Percentiles rank a stretch among this genome's conserved stretches.
These are phyloP conservation scores for Takifugu flavidus DNA, from an alignment of 2,113 vertebrate species.

Conservation along the genomic window DNA sequence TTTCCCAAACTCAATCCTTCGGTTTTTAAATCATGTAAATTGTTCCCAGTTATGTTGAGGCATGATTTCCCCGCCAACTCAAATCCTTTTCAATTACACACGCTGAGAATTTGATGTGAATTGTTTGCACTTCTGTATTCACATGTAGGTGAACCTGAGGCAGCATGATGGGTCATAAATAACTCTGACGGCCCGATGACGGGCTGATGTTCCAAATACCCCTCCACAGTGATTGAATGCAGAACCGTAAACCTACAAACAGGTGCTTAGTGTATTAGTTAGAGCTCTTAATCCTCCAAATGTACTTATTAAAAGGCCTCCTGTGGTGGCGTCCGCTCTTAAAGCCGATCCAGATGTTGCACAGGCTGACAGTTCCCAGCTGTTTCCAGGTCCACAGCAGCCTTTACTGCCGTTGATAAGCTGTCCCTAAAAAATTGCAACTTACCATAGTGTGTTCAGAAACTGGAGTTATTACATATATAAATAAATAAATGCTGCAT, in stretches of 20 bases:
- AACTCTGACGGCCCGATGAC: not conserved
- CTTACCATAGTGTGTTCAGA: not conserved
- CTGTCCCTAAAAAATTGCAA: not conserved
- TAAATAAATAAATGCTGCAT: too few relatives aligned
- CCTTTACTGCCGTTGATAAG: slow-evolving; percentile 1
- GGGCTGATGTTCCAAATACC: too few relatives aligned
- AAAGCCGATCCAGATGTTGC: slow-evolving; percentile 7
- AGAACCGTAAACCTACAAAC: slow-evolving; percentile 12
- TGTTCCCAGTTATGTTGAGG: slow-evolving; percentile 32
- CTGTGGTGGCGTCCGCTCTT: slow-evolving; percentile 23
- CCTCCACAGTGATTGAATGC: too few relatives aligned
- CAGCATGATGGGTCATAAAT: slow-evolving; percentile 25
- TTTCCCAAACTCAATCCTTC: slow-evolving; percentile 20
- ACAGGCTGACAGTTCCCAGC: not conserved
- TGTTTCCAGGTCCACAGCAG: not conserved
- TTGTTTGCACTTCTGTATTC: slow-evolving; percentile 37
- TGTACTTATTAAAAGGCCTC: slow-evolving; percentile 27
- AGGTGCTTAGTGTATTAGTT: slow-evolving; percentile 9
- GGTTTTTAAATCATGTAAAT: slow-evolving; percentile 59
- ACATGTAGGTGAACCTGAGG: slow-evolving; percentile 18
- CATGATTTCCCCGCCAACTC: slow-evolving; percentile 46
- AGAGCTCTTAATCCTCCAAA: slow-evolving; percentile 19
- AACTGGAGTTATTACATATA: not conserved
- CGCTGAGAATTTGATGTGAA: slow-evolving; percentile 46
- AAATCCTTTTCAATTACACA: slow-evolving; percentile 66